phyloP scores from a whole-genome alignment of 2,888 invertebrate species.

The Pyralis farinalis region DNA sequence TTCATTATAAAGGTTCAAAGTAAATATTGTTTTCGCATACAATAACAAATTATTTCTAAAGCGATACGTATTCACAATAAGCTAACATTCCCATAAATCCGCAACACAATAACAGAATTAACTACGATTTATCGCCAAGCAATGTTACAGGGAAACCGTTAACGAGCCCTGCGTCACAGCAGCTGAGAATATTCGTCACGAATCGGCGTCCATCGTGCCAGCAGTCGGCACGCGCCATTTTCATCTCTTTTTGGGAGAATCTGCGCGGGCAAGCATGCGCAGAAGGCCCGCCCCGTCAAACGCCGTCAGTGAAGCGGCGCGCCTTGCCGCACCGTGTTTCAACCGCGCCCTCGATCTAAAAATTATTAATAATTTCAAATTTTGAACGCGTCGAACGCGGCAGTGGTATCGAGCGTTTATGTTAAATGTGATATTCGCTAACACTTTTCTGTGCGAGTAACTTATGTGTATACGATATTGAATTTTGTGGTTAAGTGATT shows the following conservation, averaged over 20 bases:
- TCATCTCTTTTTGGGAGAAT: slow-evolving; percentile 46
- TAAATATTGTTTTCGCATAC: slow-evolving; percentile 2
- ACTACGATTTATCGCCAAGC: slow-evolving; percentile 64
- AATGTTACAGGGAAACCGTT: slow-evolving; percentile 53
- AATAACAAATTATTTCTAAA: slow-evolving; percentile 17
- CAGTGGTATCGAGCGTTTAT: slow-evolving; percentile 7
- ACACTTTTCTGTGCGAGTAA: slow-evolving; percentile 24
- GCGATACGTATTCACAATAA: slow-evolving; percentile 39
- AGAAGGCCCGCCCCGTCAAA: slow-evolving; percentile 47
- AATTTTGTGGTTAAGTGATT: slow-evolving; percentile 29
- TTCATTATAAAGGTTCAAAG: slow-evolving; percentile 5
- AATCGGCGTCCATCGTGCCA: slow-evolving; percentile 35
- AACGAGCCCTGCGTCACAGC: slow-evolving; percentile 57
- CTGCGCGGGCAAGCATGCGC: slow-evolving; percentile 73
- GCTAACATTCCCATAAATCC: slow-evolving; percentile 50
- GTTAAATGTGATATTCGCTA: slow-evolving; percentile 13
- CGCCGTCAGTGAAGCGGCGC: slow-evolving; percentile 57
- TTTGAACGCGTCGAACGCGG: slow-evolving; percentile 22
- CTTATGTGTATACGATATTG: slow-evolving; percentile 32
- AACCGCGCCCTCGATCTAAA: slow-evolving; percentile 48
- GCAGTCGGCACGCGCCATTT: slow-evolving; percentile 48
- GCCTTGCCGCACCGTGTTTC: slow-evolving; percentile 53
- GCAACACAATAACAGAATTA: slow-evolving; percentile 67
- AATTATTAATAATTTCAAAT: slow-evolving; percentile 26
- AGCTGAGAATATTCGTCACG: slow-evolving; percentile 41